Percentiles rank a stretch among this genome's conserved stretches.
Conservation (phyloP, 1,140 invertebrate genomes). For the Vollenhovia emeryi region DNA sequence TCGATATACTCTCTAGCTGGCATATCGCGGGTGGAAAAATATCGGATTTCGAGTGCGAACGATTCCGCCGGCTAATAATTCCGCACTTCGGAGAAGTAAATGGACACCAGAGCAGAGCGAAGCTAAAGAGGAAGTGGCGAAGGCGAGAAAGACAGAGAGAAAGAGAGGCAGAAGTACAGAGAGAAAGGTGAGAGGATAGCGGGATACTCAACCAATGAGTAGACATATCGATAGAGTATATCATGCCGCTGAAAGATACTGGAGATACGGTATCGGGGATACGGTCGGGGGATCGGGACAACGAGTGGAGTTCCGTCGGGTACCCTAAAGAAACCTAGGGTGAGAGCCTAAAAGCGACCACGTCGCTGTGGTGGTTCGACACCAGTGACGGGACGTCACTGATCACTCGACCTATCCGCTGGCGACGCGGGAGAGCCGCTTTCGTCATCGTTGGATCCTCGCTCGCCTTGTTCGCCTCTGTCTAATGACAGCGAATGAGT, state of each 20-base stretch:
- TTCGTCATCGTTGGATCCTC: not conserved
- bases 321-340: not conserved
- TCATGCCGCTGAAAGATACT: slow-evolving; percentile 54
- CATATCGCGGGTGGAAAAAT: not conserved
- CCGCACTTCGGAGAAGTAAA: slow-evolving; percentile 25
- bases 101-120: slow-evolving; percentile 47
- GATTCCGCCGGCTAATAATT: slow-evolving; percentile 9
- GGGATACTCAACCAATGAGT: not conserved
- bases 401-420: not conserved
- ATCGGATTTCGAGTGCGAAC: slow-evolving; percentile 30
- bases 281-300: slow-evolving; percentile 14
- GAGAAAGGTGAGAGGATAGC: slow-evolving; percentile 21
- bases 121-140: slow-evolving; percentile 37
- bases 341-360: slow-evolving; percentile 18
- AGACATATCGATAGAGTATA: slow-evolving; percentile 46
- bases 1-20: not conserved
- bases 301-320: slow-evolving; percentile 44
- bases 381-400: slow-evolving; percentile 12
- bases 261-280: slow-evolving; percentile 27
- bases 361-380: not conserved
- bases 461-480: not conserved
- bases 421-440: not conserved
- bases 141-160: slow-evolving; percentile 49
- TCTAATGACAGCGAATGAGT: not conserved
- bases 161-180: slow-evolving; percentile 31